These are phyloP conservation scores for Trichonephila clavipes DNA, from an alignment of 1,140 invertebrate species.

Conservation along the genomic window DNA sequence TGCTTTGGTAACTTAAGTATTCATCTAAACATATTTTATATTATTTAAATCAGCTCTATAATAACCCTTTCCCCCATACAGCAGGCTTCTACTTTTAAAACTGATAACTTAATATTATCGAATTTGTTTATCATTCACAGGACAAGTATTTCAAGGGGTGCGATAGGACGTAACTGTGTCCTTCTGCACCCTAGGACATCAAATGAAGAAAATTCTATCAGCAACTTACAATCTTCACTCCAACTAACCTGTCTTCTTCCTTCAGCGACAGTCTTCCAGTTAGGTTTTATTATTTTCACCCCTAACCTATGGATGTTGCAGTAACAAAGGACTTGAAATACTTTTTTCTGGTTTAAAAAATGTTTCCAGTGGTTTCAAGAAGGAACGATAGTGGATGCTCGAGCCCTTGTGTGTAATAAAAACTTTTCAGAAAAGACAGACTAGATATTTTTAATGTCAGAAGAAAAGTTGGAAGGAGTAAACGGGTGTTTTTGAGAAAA, in stretches of 20 bases:
- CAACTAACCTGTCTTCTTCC: constrained; percentile 75
- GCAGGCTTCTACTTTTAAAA: constrained; percentile 67
- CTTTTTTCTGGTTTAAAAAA: constrained; percentile 58
- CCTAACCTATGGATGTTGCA: not conserved
- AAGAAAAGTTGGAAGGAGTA: not conserved
- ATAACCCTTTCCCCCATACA: constrained; percentile 23
- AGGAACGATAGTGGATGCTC: not conserved
- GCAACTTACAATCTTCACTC: constrained; percentile 25
- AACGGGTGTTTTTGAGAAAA: constrained; percentile 9
- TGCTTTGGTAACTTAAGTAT: constrained; percentile 27
- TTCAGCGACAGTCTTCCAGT: constrained; percentile 58
- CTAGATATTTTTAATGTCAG: not conserved
- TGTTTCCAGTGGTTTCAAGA: constrained; percentile 44
- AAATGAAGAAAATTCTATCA: constrained; percentile 54
- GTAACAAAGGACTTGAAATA: not conserved
- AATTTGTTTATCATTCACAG: constrained; percentile 75
- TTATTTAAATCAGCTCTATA: constrained; percentile 44
- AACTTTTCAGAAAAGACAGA: not conserved
- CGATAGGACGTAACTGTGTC: constrained; percentile 58
- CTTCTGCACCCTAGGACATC: constrained; percentile 33
- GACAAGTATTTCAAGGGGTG: constrained; percentile 58
- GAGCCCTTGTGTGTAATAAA: not conserved
- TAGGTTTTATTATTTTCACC: not conserved
- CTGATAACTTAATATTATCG: constrained; percentile 59
- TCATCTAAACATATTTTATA: constrained; percentile 23